Evolutionary conservation across 2,888 invertebrate species (phyloP).

Genomic region (Lumbricus terrestris): DNA sequence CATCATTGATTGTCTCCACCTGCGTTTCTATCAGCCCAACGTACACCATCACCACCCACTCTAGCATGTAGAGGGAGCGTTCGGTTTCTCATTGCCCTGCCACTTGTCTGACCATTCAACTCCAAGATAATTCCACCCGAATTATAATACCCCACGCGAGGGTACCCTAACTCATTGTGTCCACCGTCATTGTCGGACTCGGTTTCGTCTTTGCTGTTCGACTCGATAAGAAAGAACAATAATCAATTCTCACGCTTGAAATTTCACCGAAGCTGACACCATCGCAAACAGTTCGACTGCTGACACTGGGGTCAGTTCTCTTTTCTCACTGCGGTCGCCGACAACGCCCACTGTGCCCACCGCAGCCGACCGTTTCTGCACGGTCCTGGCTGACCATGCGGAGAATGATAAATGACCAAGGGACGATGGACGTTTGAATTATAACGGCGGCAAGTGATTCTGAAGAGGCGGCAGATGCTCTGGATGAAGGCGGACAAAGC

Average conservation of each 20-base stretch:
- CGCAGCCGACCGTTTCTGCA: neutral
- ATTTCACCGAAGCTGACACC: neutral
- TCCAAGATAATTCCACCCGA: neutral
- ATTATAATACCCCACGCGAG: neutral
- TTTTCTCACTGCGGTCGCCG: neutral
- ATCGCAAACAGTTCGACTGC: neutral
- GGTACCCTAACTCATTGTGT: neutral
- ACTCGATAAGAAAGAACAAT: neutral
- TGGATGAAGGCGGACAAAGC: neutral
- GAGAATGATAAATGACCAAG: conserved; percentile 3
- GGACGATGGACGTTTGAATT: neutral
- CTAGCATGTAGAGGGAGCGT: neutral
- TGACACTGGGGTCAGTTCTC: neutral
- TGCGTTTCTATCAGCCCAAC: neutral
- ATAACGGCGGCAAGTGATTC: neutral
- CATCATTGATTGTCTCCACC: neutral
- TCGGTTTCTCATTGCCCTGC: neutral
- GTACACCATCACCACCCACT: neutral
- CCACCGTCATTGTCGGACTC: neutral
- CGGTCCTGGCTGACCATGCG: neutral
- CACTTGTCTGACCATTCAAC: neutral
- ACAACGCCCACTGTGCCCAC: neutral
- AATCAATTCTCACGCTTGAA: neutral
- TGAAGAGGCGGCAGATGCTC: neutral
- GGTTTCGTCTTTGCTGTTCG: neutral